phyloP scores from a whole-genome alignment of 2,113 vertebrate genomes.

The Nerophis ophidion region DNA sequence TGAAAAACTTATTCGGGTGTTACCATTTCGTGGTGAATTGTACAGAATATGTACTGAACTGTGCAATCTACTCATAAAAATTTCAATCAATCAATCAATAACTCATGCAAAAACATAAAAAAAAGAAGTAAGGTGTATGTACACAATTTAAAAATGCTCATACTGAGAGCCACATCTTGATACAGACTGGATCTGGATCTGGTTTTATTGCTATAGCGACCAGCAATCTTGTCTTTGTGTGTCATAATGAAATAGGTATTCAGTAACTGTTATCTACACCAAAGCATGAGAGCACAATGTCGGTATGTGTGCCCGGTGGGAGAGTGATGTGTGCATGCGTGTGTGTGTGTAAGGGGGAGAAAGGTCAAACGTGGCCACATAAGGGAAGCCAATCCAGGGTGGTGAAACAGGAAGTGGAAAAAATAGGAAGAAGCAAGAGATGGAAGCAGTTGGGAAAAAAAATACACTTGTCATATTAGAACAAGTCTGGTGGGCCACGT shows the following conservation, averaged over 20 bases:
- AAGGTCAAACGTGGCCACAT: slow-evolving; percentile 41
- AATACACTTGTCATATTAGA: neutral
- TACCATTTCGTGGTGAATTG: too few relatives aligned
- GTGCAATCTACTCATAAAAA: too few relatives aligned
- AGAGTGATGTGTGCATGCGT: slow-evolving; percentile 17
- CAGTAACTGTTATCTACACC: slow-evolving; percentile 7
- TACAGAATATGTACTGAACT: too few relatives aligned
- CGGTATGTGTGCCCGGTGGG: slow-evolving; percentile 17
- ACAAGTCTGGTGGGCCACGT: neutral
- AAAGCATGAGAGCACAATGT: slow-evolving; percentile 26
- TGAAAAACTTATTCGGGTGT: too few relatives aligned
- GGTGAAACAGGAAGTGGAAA: slow-evolving; percentile 38
- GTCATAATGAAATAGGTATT: slow-evolving; percentile 18
- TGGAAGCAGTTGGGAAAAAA: slow-evolving; percentile 41
- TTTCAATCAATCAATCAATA: too few relatives aligned
- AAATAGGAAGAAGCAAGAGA: slow-evolving; percentile 44
- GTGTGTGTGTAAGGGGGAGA: slow-evolving; percentile 21
- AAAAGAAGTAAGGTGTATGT: slow-evolving; percentile 8
- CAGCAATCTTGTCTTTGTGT: slow-evolving; percentile 6
- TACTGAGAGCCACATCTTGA: too few relatives aligned
- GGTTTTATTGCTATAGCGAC: slow-evolving; percentile 5
- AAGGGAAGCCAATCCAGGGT: slow-evolving; percentile 25
- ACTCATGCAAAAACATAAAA: slow-evolving; percentile 1
- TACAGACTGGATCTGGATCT: neutral
- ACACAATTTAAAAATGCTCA: neutral